These are phyloP conservation scores for Siphlonurus alternatus DNA, from an alignment of 2,888 invertebrate species.

Conservation along the genomic window DNA sequence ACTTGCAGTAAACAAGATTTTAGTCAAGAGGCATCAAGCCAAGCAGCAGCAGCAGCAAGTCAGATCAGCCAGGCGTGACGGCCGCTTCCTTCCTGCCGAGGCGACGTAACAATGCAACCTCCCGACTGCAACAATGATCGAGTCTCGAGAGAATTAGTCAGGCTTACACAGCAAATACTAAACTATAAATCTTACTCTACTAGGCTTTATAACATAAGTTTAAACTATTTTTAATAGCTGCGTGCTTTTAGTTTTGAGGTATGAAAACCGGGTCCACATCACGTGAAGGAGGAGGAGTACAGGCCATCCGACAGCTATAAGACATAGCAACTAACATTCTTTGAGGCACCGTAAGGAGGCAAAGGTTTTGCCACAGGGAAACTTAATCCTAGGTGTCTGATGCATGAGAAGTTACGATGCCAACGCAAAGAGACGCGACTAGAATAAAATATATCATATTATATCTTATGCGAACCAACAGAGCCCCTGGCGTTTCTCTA, in stretches of 20 bases:
- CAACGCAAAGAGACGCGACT: too few species aligned
- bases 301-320: too few species aligned
- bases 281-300: too few species aligned
- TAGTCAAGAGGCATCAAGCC: too few species aligned
- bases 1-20: too few species aligned
- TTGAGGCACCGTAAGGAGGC: background rate
- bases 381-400: too few species aligned
- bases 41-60: too few species aligned
- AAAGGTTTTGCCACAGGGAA: background rate
- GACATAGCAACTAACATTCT: background rate
- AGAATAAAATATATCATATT: too few species aligned
- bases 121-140: background rate
- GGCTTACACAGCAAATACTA: background rate
- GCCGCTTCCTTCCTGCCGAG: background rate
- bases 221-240: background rate
- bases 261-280: background rate
- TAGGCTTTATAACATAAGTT: background rate
- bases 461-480: too few species aligned
- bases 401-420: too few species aligned
- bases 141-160: background rate
- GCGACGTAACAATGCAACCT: background rate
- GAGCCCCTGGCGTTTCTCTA: too few species aligned
- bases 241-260: background rate
- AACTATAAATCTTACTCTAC: too few species aligned
- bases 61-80: background rate